These are phyloP conservation scores for Leucophenga varia DNA, from an alignment of 1,140 invertebrate genomes.

Conservation along the genomic window DNA sequence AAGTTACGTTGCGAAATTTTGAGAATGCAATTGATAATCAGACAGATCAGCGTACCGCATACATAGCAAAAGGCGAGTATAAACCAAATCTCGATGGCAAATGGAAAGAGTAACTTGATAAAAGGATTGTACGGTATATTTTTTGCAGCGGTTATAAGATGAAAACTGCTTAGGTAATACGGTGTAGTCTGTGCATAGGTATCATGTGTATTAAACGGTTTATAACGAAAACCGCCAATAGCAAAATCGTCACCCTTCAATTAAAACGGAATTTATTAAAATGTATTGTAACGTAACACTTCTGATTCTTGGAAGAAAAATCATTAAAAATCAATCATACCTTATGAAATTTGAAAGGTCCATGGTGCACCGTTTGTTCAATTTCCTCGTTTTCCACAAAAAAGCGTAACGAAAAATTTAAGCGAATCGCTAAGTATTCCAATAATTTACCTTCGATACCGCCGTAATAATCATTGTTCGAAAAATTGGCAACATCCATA, in stretches of 20 bases:
- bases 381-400: slow-evolving; percentile 12
- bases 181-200: neutral
- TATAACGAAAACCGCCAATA: neutral
- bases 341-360: slow-evolving; percentile 6
- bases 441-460: slow-evolving; percentile 16
- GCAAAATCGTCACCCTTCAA: slow-evolving; percentile 1
- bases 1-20: neutral
- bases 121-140: neutral
- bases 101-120: neutral
- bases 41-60: neutral
- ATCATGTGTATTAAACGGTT: neutral
- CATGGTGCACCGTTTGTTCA: slow-evolving; percentile 4
- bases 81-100: neutral
- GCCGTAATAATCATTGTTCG: neutral
- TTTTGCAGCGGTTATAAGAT: neutral
- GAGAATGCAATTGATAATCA: neutral
- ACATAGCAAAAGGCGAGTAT: neutral
- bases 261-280: too few species aligned
- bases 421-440: slow-evolving; percentile 8
- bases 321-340: too few species aligned
- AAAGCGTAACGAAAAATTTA: slow-evolving; percentile 15
- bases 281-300: too few species aligned
- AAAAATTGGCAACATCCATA: neutral
- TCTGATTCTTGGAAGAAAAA: too few species aligned
- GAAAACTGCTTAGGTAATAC: neutral